Base-by-base conservation (phyloP, 1,140 invertebrate genomes). In the Nasonia longicornis region DNA sequence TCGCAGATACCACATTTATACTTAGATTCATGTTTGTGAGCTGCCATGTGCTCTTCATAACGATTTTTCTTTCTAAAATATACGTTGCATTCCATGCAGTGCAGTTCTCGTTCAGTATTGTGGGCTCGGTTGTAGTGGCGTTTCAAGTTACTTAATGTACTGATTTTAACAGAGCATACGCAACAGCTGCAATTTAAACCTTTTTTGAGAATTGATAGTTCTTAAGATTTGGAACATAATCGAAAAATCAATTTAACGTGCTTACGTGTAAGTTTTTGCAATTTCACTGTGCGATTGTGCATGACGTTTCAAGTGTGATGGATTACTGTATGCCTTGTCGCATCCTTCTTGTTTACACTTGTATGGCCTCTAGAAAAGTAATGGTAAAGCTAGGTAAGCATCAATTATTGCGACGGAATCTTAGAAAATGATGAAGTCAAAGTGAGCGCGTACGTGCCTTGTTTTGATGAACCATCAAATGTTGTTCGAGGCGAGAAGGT, bases 281-380 rank as follows among this genome's bases (percentile, higher is more conserved):
- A 58, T 20, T 26, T 4, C 3, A 29, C 10, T 20, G 35, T 84
- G 83, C 64, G 70, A 75, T 75, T 83, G 38, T 35, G 26, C 12
- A 38, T 84, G 83, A 38, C 83, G 77, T 78, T 77, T 82, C 31
- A 84, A 75, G 74, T 84, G 83, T 16, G 72, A 63, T 35, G 48
- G 22, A 29, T 67, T 78, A 2, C 69, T 79, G 16, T 84, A 84
- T 10, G 83, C 48, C 72, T 84, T 84, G 29, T 83, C 35, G 14
- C 83, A 84, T 3, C 31, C 66, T 42, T 80, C 48, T 29, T 76
- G 31, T 20, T 58, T 66, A 72, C 83, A 84, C 42, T 81, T 83
- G 26, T 71, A 79, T 45, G 79, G 81, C 74, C 79, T 78, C 83
- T 84, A 48, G 71, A 70, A 76, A 29, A 77, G 67, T 48, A 73